Percentiles rank a stretch among this genome's conserved stretches.
phyloP scores from a whole-genome alignment of 2,797 vertebrate genomes.

The Amblyopsis hoosieri region DNA sequence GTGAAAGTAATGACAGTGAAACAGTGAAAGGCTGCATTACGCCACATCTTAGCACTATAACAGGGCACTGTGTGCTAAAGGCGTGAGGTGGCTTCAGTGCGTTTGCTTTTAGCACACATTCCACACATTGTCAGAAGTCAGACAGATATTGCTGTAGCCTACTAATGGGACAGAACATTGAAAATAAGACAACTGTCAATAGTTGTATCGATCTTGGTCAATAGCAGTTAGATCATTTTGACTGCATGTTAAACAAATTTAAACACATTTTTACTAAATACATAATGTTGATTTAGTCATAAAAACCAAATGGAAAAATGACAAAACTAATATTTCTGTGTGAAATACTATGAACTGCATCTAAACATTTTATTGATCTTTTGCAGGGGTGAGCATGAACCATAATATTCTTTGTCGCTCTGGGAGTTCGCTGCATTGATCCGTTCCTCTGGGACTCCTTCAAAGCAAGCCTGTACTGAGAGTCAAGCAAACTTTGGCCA shows the following conservation, averaged over 20 bases:
- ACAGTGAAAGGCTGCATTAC: slow-evolving; percentile 19
- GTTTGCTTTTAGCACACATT: slow-evolving; percentile 45
- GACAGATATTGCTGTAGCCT: not conserved
- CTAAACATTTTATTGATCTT: slow-evolving; percentile 65
- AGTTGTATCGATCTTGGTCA: not conserved
- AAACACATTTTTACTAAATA: no score
- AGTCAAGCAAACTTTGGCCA: slow-evolving; percentile 17
- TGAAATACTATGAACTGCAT: slow-evolving; percentile 50
- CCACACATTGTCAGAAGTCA: slow-evolving; percentile 7
- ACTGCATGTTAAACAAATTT: no score
- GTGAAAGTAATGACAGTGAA: slow-evolving; percentile 14
- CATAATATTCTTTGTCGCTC: slow-evolving; percentile 64
- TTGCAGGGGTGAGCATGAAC: slow-evolving; percentile 52
- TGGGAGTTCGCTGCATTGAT: slow-evolving; percentile 64
- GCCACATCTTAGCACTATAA: slow-evolving; percentile 21
- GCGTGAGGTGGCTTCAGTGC: slow-evolving; percentile 12
- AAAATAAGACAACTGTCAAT: not conserved
- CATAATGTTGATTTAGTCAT: no score
- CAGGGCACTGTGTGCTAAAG: slow-evolving; percentile 16
- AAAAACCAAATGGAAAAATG: slow-evolving; percentile 1
- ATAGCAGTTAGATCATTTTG: not conserved
- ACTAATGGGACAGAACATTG: not conserved
- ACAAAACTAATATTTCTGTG: slow-evolving; percentile 26
- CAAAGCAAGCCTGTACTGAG: slow-evolving; percentile 14
- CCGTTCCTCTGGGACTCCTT: slow-evolving; percentile 32